Base-by-base conservation (phyloP, 2,888 invertebrate genomes). In the Tetropium fuscum region DNA sequence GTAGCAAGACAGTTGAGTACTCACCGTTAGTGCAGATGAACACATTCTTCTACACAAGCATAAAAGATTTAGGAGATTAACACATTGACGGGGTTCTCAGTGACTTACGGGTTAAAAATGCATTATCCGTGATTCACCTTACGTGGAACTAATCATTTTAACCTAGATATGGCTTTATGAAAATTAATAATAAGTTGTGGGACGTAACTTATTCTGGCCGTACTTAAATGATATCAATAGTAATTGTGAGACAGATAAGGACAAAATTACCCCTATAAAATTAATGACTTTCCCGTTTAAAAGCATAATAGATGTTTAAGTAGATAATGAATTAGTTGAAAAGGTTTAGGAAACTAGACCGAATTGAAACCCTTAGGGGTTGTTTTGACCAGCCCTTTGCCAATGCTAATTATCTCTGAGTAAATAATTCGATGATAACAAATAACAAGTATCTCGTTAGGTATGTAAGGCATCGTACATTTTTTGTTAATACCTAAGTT, bases 91-190 rank as follows among this genome's bases (percentile, higher is more conserved):
- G 38, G 34, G 36, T 15, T 8, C 38, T 19, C 15, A 11, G 40
- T 40, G 51, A 51, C 51, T 13, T 25, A 51, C 25, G 25, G 51
- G 38, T 38, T 15, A 25, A 40, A 25, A 40, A 51, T 51, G 51
- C 27, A 13, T 36, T 22, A 7, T 18, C 27, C 18, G 40, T 51
- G 51, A 51, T n/a, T 51, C 51, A 51, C 18, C n/a, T 27, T 27
- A 51, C 38, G 27, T 16, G 7, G 51, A 27, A 20, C 8, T 51
- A 51, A 51, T 51, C 40, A 40, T 38, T 51, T 27, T 48, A 38
- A 51, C 51, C 38, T 19, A 40, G 13, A 40, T 38, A 51, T 7
- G n/a, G n/a, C n/a, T n/a, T n/a, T n/a, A n/a, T 7, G n/a, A 32
- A 19, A n/a, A 22, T 34, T 15, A 19, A 11, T 32, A 19, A 19